Evolutionary conservation across 2,797 vertebrate species (phyloP), one percentile per base, ranked within the genome.

Genomic region (Dryobates pubescens): DNA sequence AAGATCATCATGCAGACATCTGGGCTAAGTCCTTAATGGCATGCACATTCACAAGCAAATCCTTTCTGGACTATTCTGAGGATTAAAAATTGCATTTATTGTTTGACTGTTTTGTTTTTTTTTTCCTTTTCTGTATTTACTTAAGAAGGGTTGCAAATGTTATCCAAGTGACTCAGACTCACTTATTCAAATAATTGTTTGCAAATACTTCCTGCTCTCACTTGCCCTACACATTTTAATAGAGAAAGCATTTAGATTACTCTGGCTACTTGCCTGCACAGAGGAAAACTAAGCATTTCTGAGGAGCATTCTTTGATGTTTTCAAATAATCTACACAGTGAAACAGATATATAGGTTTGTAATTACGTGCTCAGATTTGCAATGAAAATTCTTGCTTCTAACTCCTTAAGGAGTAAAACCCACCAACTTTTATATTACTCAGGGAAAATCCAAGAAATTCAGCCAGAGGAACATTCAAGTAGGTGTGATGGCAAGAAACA

Each of bases 131-230:
- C 36, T 57, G 3, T 80, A 82, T 57, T 81, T 92, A 67, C 70
- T 91, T 93, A 69, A 89, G 56, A 77, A 69, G 38, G 2, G 4
- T 57, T 80, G 63, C 67, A 78, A 80, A 87, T 58, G 12, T 82
- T 65, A 89, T 54, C 15, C 47, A 67, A 76, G 22, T 88, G 67
- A 89, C 43, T 94, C 65, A 89, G 72, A 87, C 17, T 49, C 72
- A 57, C 23, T 90, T 78, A 92, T 57, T 91, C 38, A 81, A 89
- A 93, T 78, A 82, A 90, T 76, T 7, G 63, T 64, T 87, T 82
- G 38, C 43, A 87, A 88, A 72, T 83, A 49, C 43, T 87, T 89
- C 84, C 67, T 93, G 47, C 41, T 83, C 24, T 82, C 43, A 41
- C 69, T 85, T 92, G 75, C 53, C n/a, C 12, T 74, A 23, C 0